Percentiles rank a stretch among this genome's conserved stretches.
phyloP scores from a whole-genome alignment of 2,888 invertebrate species.

The Oscheius sp. region DNA sequence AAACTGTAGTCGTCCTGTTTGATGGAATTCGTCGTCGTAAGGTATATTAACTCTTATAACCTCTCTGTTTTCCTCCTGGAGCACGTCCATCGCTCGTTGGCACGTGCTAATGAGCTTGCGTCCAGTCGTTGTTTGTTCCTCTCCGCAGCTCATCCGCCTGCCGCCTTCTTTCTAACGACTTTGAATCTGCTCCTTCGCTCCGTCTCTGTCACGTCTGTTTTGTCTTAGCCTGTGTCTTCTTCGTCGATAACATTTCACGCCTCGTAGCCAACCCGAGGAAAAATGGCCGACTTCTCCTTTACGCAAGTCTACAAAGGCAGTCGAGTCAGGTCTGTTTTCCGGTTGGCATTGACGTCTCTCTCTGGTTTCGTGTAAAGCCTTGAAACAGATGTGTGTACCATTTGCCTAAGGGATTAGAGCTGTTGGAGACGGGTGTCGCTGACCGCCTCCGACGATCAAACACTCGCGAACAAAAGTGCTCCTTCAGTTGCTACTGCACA shows the following conservation, averaged over 20 bases:
- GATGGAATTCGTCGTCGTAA: too few relatives aligned
- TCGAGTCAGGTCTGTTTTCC: conserved; percentile 9
- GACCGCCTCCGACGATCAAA: conserved; percentile 16
- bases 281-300: conserved; percentile 24
- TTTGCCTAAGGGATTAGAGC: conserved; percentile 24
- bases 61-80: too few relatives aligned
- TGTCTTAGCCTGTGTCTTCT: conserved; percentile 1
- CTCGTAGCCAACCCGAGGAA: not conserved
- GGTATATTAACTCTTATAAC: too few relatives aligned
- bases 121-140: conserved; percentile 17
- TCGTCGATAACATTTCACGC: conserved; percentile 19
- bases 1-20: too few relatives aligned
- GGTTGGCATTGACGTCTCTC: not conserved
- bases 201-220: not conserved
- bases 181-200: not conserved
- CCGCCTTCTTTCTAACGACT: too few relatives aligned
- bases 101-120: conserved; percentile 21
- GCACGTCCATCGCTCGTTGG: conserved; percentile 13
- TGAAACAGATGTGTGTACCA: conserved; percentile 19
- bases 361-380: not conserved
- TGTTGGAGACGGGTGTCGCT: conserved; percentile 26
- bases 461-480: conserved; percentile 22
- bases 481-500: not conserved
- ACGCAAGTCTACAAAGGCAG: conserved; percentile 13
- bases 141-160: not conserved